Evolutionary conservation across 2,888 invertebrate species (phyloP).

Genomic region (Blomia tropicalis): DNA sequence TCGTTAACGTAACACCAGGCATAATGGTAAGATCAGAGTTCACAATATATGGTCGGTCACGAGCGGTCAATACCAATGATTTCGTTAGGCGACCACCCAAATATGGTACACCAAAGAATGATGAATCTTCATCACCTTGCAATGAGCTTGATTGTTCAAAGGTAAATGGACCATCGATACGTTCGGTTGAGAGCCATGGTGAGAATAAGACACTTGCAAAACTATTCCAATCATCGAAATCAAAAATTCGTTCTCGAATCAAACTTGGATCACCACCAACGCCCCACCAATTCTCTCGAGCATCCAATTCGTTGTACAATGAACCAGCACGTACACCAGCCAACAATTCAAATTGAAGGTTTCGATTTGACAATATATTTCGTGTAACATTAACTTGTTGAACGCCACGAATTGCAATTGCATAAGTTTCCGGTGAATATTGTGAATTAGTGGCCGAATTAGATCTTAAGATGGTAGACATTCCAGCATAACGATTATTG

Average conservation of each 20-base stretch:
- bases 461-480: not conserved
- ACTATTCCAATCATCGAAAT: constrained; percentile 98
- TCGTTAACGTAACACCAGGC: constrained; percentile 72
- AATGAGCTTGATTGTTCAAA: constrained; percentile 20
- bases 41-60: constrained; percentile 57
- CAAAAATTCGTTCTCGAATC: constrained; percentile 73
- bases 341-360: constrained; percentile 64
- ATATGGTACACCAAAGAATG: constrained; percentile 38
- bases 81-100: constrained; percentile 59
- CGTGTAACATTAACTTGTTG: constrained; percentile 78
- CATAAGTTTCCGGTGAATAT: constrained; percentile 51
- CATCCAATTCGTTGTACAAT: constrained; percentile 68
- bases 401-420: constrained; percentile 78
- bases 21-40: constrained; percentile 85
- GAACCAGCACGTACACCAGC: constrained; percentile 71
- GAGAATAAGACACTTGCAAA: constrained; percentile 78
- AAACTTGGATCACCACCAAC: constrained; percentile 47
- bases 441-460: constrained; percentile 8
- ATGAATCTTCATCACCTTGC: constrained; percentile 37
- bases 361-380: constrained; percentile 65
- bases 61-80: constrained; percentile 46
- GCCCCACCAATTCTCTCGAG: constrained; percentile 94
- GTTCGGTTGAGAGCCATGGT: constrained; percentile 46
- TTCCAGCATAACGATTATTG: constrained; percentile 43
- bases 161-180: constrained; percentile 26